Conservation (phyloP, 2,113 vertebrate genomes). For the Abramis brama region DNA sequence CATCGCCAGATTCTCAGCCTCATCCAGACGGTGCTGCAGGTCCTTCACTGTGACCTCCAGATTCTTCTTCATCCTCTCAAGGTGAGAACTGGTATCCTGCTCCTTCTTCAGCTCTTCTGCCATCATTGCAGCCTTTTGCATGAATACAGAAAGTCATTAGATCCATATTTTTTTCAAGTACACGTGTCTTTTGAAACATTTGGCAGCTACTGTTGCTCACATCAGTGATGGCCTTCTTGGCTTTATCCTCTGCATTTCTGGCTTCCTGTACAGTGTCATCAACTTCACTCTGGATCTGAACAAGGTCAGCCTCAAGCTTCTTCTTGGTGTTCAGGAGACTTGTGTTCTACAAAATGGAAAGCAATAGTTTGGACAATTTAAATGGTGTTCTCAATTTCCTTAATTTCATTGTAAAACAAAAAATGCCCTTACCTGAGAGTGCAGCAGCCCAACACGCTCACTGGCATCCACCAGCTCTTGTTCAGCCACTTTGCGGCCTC, state of each 20-base stretch:
- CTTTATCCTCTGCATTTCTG: conserved; percentile 58
- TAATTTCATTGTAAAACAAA: not conserved
- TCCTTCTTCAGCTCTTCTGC: conserved; percentile 90
- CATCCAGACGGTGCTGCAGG: conserved; percentile 86
- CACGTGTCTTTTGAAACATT: not conserved
- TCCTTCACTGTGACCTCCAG: conserved; percentile 83
- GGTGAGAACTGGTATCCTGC: conserved; percentile 86
- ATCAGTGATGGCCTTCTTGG: conserved; percentile 57
- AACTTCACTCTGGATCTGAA: conserved; percentile 53
- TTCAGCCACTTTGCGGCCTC: conserved; percentile 75
- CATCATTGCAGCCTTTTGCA: conserved; percentile 82
- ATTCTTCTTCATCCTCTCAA: conserved; percentile 97
- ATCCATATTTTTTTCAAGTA: not conserved
- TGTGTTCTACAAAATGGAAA: conserved; percentile 46
- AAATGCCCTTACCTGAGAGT: conserved; percentile 46
- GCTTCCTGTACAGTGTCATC: conserved; percentile 56
- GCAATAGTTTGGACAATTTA: not conserved
- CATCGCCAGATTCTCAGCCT: conserved; percentile 88
- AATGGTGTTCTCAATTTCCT: not conserved
- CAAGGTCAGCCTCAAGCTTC: conserved; percentile 55
- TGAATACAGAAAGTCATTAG: not conserved
- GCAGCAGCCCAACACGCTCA: conserved; percentile 54
- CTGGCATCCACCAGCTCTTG: conserved; percentile 54
- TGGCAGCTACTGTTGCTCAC: not conserved
- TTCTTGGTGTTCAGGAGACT: conserved; percentile 59